phyloP scores from a whole-genome alignment of 2,797 vertebrate genomes.

The Eupleurogrammus muticus region DNA sequence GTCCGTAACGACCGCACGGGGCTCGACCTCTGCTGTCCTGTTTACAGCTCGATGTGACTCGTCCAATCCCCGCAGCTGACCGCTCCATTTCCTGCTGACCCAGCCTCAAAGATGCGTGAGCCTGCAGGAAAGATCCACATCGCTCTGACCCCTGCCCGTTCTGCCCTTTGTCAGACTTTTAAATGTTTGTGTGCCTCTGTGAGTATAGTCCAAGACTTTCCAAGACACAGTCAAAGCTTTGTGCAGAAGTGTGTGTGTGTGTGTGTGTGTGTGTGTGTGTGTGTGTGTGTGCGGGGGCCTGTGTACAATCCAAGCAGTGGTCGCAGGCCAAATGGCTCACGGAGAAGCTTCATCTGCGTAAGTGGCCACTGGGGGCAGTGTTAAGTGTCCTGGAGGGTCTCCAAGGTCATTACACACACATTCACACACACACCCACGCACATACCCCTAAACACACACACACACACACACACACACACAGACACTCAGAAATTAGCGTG shows the following conservation, averaged over 20 bases:
- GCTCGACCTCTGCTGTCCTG: constrained; percentile 34
- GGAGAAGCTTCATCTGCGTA: constrained; percentile 66
- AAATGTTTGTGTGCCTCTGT: constrained; percentile 13
- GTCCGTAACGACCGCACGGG: constrained; percentile 23
- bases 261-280: constrained; percentile 14
- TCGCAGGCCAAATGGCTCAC: constrained; percentile 64
- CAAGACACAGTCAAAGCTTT: constrained; percentile 7
- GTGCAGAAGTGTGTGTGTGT: constrained; percentile 8
- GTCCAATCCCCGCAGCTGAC: constrained; percentile 18
- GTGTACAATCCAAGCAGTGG: constrained; percentile 50
- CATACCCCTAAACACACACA: not conserved
- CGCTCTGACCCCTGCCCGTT: constrained; percentile 23
- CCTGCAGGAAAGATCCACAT: constrained; percentile 22
- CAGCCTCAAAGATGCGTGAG: not conserved
- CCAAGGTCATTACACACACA: constrained; percentile 62
- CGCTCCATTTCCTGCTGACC: constrained; percentile 36
- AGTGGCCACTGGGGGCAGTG: constrained; percentile 74
- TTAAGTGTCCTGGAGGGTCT: constrained; percentile 75
- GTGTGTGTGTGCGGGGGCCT: constrained; percentile 16
- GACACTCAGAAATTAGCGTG: constrained; percentile 48
- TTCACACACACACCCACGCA: not conserved
- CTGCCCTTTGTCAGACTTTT: constrained; percentile 23
- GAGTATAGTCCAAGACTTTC: not conserved
- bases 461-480: constrained; percentile 9
- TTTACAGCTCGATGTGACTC: constrained; percentile 29